phyloP scores from a whole-genome alignment of 1,140 invertebrate genomes.

The Laodelphax striatellus region DNA sequence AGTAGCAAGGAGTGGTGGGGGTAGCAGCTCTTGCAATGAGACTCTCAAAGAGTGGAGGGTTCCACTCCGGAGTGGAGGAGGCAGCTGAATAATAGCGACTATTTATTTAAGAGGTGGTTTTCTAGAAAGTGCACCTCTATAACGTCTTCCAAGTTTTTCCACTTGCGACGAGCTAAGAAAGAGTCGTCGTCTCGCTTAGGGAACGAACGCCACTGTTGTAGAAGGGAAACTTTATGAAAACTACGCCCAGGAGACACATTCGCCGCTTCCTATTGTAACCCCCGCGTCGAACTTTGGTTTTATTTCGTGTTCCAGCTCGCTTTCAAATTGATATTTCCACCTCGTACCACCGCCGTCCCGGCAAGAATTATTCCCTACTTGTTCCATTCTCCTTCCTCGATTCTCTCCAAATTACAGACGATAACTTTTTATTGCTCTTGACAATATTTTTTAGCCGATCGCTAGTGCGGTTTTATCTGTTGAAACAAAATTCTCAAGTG shows the following conservation, averaged over 20 bases:
- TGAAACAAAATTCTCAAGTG: too few species aligned
- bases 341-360: neutral
- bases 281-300: constrained; percentile 1
- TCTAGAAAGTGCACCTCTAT: constrained; percentile 18
- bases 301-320: neutral
- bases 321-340: constrained; percentile 1
- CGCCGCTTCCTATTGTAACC: neutral
- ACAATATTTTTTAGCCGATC: too few species aligned
- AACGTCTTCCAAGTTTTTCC: constrained; percentile 18
- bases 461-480: too few species aligned
- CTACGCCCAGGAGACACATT: constrained; percentile 1
- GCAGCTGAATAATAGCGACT: constrained; percentile 17
- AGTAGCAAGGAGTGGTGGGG: neutral
- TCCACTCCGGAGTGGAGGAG: neutral
- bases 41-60: too few species aligned
- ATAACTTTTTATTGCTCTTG: too few species aligned
- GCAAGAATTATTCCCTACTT: too few species aligned
- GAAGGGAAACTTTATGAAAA: constrained; percentile 8
- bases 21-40: neutral
- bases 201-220: neutral
- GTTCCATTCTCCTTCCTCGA: too few species aligned
- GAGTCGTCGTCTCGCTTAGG: neutral
- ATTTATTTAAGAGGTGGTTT: constrained; percentile 21
- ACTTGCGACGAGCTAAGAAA: constrained; percentile 5
- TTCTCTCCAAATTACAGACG: too few species aligned